These are phyloP conservation scores for Rosalia funebris DNA, from an alignment of 2,888 invertebrate species.

Conservation along the genomic window DNA sequence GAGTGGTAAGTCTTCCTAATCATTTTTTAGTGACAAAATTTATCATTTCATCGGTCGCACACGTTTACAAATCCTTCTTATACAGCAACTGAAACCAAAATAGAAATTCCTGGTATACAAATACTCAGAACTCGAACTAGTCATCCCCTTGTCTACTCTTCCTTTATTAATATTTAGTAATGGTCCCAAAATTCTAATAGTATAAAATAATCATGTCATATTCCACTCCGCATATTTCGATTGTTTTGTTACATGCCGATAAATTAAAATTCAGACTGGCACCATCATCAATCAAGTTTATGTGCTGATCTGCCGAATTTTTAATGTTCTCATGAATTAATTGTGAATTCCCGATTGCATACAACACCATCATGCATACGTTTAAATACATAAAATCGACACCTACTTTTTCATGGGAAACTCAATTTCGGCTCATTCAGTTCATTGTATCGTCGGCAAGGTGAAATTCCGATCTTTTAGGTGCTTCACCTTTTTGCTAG, in stretches of 20 bases:
- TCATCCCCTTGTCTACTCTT: no score
- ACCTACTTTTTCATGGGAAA: slow-evolving; percentile 6
- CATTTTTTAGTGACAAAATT: no score
- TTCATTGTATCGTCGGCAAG: slow-evolving; percentile 6
- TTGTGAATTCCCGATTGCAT: slow-evolving; percentile 14
- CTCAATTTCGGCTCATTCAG: not conserved
- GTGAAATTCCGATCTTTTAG: no score
- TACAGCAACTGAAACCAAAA: no score
- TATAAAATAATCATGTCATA: not conserved
- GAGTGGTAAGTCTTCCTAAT: no score
- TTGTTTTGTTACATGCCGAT: not conserved
- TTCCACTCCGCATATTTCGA: not conserved
- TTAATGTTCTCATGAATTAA: slow-evolving; percentile 16
- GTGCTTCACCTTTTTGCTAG: not conserved
- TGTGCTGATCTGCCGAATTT: slow-evolving; percentile 23
- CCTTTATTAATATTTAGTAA: not conserved
- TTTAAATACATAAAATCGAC: slow-evolving; percentile 5
- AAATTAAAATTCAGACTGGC: slow-evolving; percentile 6
- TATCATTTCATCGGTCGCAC: no score
- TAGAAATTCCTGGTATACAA: no score
- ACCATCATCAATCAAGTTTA: slow-evolving; percentile 16
- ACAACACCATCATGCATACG: not conserved
- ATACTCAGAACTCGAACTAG: no score
- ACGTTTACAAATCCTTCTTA: no score
- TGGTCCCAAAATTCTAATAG: not conserved